Evolutionary conservation across 2,888 invertebrate genomes (phyloP).

Genomic region (Seladonia tumulorum): DNA sequence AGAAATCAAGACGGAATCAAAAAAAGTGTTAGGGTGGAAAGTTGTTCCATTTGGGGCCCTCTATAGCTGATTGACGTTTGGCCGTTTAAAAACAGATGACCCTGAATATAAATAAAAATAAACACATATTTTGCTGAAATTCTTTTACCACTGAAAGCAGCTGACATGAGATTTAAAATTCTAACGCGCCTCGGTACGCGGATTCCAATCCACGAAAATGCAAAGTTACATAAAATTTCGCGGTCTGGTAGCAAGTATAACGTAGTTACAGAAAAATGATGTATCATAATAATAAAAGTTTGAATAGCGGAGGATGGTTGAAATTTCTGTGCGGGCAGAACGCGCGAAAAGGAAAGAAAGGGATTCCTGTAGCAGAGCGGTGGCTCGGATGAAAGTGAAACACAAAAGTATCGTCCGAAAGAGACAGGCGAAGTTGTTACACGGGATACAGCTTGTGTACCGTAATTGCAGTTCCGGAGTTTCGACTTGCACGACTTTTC

Average conservation of each 20-base stretch:
- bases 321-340: background rate
- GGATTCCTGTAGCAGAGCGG: background rate
- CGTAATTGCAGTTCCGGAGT: slow-evolving; percentile 29
- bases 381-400: slow-evolving; percentile 1
- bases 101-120: no score
- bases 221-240: background rate
- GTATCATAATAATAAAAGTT: background rate
- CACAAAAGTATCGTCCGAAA: background rate
- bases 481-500: slow-evolving; percentile 14
- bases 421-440: slow-evolving; percentile 9
- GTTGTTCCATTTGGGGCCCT: no score
- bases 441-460: background rate
- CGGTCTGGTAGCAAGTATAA: background rate
- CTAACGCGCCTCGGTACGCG: background rate
- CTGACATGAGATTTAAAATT: background rate
- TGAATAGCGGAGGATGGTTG: background rate
- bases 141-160: background rate
- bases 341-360: background rate
- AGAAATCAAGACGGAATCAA: no score
- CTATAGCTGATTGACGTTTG: no score
- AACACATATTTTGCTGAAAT: background rate
- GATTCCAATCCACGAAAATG: background rate
- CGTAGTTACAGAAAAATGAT: background rate
- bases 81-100: no score
- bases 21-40: no score